Conservation (phyloP, 2,113 vertebrate genomes). For the Monopterus albus region DNA sequence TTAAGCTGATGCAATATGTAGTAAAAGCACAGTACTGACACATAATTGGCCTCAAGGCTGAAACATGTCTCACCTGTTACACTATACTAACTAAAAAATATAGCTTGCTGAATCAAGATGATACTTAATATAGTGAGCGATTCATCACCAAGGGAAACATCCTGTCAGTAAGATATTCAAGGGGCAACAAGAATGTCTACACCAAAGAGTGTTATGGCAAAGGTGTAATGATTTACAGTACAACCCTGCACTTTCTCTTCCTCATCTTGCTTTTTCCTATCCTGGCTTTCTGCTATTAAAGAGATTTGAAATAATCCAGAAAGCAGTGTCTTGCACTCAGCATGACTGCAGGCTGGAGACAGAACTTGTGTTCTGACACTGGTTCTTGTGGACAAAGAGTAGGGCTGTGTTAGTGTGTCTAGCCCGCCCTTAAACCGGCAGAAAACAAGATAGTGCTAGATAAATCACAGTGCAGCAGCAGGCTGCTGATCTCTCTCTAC, state of each 20-base stretch:
- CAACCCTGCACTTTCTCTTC: background rate
- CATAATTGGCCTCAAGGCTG: slow-evolving; percentile 6
- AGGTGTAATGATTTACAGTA: background rate
- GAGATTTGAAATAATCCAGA: background rate
- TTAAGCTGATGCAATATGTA: slow-evolving; percentile 28
- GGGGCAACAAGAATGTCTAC: slow-evolving; percentile 3
- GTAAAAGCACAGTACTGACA: slow-evolving; percentile 16
- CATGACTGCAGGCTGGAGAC: background rate
- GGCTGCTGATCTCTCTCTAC: slow-evolving; percentile 20
- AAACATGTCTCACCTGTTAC: slow-evolving; percentile 9
- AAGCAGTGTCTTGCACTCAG: background rate
- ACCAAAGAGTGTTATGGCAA: background rate
- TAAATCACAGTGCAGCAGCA: slow-evolving; percentile 57
- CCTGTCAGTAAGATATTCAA: slow-evolving; percentile 2
- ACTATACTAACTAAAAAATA: background rate
- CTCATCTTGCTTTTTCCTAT: background rate
- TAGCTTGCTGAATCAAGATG: slow-evolving; percentile 1
- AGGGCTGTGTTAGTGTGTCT: slow-evolving; percentile 12
- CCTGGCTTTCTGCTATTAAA: background rate
- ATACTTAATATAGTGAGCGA: slow-evolving; percentile 10
- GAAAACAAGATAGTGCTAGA: slow-evolving; percentile 36
- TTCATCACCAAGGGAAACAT: slow-evolving; percentile 15
- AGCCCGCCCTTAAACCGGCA: slow-evolving; percentile 62
- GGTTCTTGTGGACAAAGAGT: slow-evolving; percentile 16
- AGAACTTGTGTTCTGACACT: slow-evolving; percentile 9